phyloP scores from a whole-genome alignment of 2,797 vertebrate species.

The Graptemys geographica region DNA sequence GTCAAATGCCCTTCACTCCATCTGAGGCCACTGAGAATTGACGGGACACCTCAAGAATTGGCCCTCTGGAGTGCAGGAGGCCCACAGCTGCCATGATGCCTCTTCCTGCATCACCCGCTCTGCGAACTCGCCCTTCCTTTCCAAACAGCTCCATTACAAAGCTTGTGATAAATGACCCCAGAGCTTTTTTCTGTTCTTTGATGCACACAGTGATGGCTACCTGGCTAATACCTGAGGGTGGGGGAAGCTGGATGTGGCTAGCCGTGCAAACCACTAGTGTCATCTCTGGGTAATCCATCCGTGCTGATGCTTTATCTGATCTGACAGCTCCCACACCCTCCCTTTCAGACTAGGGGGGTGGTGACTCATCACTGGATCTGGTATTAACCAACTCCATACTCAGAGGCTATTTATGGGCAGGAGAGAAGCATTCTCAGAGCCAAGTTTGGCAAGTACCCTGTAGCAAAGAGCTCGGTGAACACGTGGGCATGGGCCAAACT shows the following conservation, averaged over 20 bases:
- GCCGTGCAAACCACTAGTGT: background rate
- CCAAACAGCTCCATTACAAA: background rate
- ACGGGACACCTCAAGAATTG: background rate
- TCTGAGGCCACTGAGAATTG: background rate
- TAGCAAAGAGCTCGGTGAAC: background rate
- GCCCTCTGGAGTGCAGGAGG: background rate
- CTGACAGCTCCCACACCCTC: background rate
- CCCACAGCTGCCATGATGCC: rapidly evolving
- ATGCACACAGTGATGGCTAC: background rate
- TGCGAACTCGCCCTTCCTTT: background rate
- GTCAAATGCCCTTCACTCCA: background rate
- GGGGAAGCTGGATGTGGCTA: background rate
- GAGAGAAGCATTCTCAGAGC: background rate
- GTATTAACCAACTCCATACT: background rate
- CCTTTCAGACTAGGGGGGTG: rapidly evolving
- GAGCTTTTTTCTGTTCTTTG: constrained; percentile 31
- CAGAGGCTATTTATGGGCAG: background rate
- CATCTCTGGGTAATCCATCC: rapidly evolving
- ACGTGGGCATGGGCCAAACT: background rate
- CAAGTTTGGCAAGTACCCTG: background rate
- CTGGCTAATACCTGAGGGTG: background rate
- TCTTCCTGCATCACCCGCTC: background rate
- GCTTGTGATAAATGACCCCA: background rate
- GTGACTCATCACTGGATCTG: background rate
- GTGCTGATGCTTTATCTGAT: rapidly evolving